phyloP scores from a whole-genome alignment of 1,140 invertebrate species.

The Fopius arisanus region DNA sequence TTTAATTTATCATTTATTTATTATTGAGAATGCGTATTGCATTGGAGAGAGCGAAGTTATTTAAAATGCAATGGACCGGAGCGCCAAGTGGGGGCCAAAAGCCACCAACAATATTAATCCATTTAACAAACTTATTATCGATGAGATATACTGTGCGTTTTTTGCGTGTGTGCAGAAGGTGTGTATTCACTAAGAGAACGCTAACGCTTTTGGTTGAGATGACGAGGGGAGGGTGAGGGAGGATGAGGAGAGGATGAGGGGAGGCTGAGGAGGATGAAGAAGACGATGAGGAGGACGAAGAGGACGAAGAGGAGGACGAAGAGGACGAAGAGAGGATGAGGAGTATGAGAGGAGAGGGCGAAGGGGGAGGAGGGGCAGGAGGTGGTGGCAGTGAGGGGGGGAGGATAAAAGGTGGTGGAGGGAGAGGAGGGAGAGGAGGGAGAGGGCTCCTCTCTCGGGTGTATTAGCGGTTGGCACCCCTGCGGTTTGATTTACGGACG shows the following conservation, averaged over 20 bases:
- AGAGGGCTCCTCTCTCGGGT: not conserved
- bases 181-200: conserved; percentile 23
- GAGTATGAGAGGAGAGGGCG: too few species aligned
- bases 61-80: not conserved
- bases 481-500: conserved; percentile 61
- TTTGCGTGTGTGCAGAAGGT: conserved; percentile 12
- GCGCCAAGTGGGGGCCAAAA: not conserved
- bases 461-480: conserved; percentile 58
- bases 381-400: too few species aligned
- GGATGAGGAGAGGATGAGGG: too few species aligned
- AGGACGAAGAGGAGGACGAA: too few species aligned
- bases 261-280: too few species aligned
- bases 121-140: conserved; percentile 64
- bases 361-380: not conserved
- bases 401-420: too few species aligned
- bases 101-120: conserved; percentile 54
- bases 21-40: too few species aligned
- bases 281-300: too few species aligned
- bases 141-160: conserved; percentile 60
- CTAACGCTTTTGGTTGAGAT: conserved; percentile 22
- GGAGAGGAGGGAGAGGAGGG: not conserved
- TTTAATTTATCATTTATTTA: too few species aligned
- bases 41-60: too few species aligned
- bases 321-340: too few species aligned
- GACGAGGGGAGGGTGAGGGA: not conserved